A percentile compares a stretch with the other conserved stretches of the same genome.
phyloP scores from a whole-genome alignment of 2,113 vertebrate genomes.

The Eonycteris spelaea region DNA sequence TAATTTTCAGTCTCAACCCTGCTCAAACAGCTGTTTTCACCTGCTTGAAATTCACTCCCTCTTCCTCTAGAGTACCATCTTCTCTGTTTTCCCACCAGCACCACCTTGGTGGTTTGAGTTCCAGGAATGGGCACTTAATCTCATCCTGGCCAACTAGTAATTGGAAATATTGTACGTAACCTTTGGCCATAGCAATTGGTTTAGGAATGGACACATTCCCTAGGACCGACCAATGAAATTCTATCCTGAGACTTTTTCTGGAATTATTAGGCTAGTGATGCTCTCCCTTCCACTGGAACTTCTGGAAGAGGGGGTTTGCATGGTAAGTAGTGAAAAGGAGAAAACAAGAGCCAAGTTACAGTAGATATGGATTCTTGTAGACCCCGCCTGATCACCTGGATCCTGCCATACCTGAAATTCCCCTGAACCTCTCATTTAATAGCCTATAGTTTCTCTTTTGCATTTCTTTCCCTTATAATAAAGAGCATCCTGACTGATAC shows the following conservation, averaged over 20 bases:
- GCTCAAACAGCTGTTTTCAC: background rate
- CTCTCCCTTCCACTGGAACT: background rate
- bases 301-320: background rate
- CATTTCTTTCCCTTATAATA: background rate
- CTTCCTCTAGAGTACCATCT: background rate
- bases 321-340: background rate
- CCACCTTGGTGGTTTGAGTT: background rate
- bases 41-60: background rate
- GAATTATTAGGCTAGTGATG: background rate
- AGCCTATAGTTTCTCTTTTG: background rate
- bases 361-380: background rate
- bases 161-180: background rate
- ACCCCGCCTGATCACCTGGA: background rate
- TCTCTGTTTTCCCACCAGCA: background rate
- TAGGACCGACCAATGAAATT: background rate
- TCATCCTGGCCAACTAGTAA: background rate
- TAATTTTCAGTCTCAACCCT: background rate
- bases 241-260: background rate
- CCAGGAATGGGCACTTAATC: background rate
- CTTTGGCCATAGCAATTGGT: background rate
- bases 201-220: background rate
- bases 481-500: background rate
- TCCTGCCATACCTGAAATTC: background rate
- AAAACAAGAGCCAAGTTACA: background rate
- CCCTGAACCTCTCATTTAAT: background rate